Evolutionary conservation across 2,113 vertebrate genomes (phyloP), one percentile per base, ranked within the genome.

Genomic region (Cygnus buccinator): DNA sequence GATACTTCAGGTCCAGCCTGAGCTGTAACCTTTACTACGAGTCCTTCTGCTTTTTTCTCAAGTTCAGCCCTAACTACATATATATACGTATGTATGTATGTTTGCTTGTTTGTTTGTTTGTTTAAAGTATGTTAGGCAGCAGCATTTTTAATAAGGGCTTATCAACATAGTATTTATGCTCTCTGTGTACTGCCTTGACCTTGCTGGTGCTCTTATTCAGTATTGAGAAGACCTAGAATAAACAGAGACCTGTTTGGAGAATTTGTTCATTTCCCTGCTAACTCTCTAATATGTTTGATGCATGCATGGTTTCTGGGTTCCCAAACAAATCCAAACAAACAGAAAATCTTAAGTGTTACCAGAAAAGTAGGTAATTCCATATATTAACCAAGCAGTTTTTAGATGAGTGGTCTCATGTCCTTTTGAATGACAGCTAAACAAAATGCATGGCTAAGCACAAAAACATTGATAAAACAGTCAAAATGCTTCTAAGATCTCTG

Each of bases 261-360:
- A 91, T 70, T 91, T 89, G 29, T 72, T 76, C 23, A 79, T 44
- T 92, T 29, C 19, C 50, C 21, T 88, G 25, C 23, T 55, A 70
- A 61, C 48, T 79, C 39, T 65, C 26, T 58, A 71, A 35, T 17
- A 48, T 41, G 11, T 90, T 84, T 13, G 3, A 31, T 85, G 84
- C 72, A 52, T 67, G 59, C 28, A 82, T 55, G 86, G 62, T 74
- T 87, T 96, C 94, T 91, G 81, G 66, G 86, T 87, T 92, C 63
- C n/a, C 90, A 95, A 94, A 84, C 26, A 94, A 87, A 92, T 25
- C n/a, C 31, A 73, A 65, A 70, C 18, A 82, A 84, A 87, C 23
- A 87, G 48, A 75, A 90, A 87, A 75, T 83, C 37, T 67, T 9
- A 58, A 83, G 13, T 33, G 57, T 74, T 52, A 61, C 26, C 33